Percentiles rank a stretch among this genome's conserved stretches.
Conservation (phyloP, 1,140 invertebrate species). For the Tribolium castaneum region DNA sequence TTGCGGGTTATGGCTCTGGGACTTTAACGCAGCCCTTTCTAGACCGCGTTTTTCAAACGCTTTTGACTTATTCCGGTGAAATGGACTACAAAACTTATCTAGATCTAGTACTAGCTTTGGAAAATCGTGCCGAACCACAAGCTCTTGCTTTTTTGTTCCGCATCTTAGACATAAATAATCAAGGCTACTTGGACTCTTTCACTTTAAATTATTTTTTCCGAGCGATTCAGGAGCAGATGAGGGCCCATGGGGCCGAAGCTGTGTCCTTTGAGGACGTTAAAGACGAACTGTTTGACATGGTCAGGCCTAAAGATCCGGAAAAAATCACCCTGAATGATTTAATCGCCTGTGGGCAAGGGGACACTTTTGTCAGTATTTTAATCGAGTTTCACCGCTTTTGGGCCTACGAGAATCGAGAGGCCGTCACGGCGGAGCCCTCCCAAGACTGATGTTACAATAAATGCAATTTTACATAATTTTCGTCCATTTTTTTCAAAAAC, state of each 20-base stretch:
- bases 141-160: slow-evolving; percentile 92
- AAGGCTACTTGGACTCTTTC: slow-evolving; percentile 90
- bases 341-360: slow-evolving; percentile 83
- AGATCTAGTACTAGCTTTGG: slow-evolving; percentile 93
- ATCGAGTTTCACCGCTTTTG: slow-evolving; percentile 97
- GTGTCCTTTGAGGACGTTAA: slow-evolving; percentile 95
- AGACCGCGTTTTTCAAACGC: slow-evolving; percentile 94
- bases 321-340: slow-evolving; percentile 92
- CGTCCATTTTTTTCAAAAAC: no score
- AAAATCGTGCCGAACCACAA: slow-evolving; percentile 92
- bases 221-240: slow-evolving; percentile 92
- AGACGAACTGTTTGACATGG: slow-evolving; percentile 99
- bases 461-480: not conserved
- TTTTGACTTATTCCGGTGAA: slow-evolving; percentile 94
- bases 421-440: slow-evolving; percentile 70
- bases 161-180: slow-evolving; percentile 90
- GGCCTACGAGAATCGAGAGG: slow-evolving; percentile 94
- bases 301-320: slow-evolving; percentile 85
- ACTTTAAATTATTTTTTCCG: slow-evolving; percentile 94
- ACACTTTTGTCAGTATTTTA: slow-evolving; percentile 93
- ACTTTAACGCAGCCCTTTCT: slow-evolving; percentile 93
- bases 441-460: slow-evolving; percentile 48
- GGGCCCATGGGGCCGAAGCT: slow-evolving; percentile 83
- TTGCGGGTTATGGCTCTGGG: slow-evolving; percentile 88
- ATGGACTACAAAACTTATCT: slow-evolving; percentile 99